Evolutionary conservation across 1,140 invertebrate species (phyloP), one percentile per base, ranked within the genome.

Genomic region (Carcinoscorpius rotundicauda): DNA sequence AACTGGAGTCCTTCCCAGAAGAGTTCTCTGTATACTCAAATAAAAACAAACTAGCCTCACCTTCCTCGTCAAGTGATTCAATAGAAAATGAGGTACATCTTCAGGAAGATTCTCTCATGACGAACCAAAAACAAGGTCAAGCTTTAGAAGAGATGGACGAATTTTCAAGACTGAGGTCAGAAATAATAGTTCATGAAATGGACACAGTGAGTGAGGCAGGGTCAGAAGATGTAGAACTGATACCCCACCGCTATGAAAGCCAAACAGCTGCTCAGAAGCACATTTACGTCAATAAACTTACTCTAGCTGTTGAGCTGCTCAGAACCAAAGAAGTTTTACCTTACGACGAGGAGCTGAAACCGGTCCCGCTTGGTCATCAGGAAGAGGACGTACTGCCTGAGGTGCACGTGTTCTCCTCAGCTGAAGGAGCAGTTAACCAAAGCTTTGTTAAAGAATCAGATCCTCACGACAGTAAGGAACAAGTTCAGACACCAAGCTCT

Each of bases 181-280:
- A 70, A 65, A 70, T 70, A 3, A 49, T 66, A 8, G 56, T 70
- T 5, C 67, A 70, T 53, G 69, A 70, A 64, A 58, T 63, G n/a
- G 69, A 70, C 29, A 68, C 60, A 52, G 62, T 49, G 4, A 66
- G 64, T 56, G 69, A 70, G 29, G 68, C 67, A 48, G 69, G 69
- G 48, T 70, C 69, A 10, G 69, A 70, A 66, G 69, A 70, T 60
- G 63, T 70, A 0, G 69, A 70, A 51, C 52, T 67, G n/a, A 65
- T 70, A 11, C 60, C 64, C 5, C 69, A 70, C 57, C 51, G 67
- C 4, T 70, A 70, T 52, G 66, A 70, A 56, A 62, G 61, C 6
- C 59, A 62, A 52, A 61, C 60, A 50, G 60, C 49, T 51, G 29
- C 59, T 49, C 64, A 64, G 10, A 68, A 62, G n/a, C 61, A 70